phyloP scores from a whole-genome alignment of 1,140 invertebrate species.

The Monomorium pharaonis region DNA sequence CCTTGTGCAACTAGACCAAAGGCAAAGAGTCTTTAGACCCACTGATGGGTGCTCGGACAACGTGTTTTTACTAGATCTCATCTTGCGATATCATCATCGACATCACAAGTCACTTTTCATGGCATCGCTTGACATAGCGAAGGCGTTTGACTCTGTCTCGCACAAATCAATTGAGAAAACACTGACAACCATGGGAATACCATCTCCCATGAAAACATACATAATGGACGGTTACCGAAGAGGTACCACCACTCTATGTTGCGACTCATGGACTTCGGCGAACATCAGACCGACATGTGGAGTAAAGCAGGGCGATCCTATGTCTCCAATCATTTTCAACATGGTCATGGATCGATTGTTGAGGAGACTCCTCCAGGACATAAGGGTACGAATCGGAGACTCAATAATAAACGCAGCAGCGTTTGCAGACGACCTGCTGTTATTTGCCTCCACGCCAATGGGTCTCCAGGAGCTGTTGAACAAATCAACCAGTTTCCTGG shows the following conservation, averaged over 20 bases:
- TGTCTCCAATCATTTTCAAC: slow-evolving; percentile 27
- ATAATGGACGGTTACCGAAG: no score
- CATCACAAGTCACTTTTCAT: not conserved
- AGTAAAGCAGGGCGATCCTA: slow-evolving; percentile 19
- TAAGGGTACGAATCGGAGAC: not conserved
- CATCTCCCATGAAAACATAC: no score
- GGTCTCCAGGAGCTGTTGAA: not conserved
- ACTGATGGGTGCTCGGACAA: no score
- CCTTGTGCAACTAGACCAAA: slow-evolving; percentile 13
- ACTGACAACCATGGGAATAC: no score
- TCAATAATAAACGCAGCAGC: not conserved
- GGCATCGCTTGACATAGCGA: slow-evolving; percentile 31
- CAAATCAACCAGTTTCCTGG: not conserved
- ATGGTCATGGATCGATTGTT: slow-evolving; percentile 56
- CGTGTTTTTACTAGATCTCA: no score
- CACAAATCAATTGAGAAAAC: no score
- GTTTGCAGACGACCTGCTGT: slow-evolving; percentile 55
- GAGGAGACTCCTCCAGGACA: not conserved
- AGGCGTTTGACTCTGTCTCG: slow-evolving; percentile 34
- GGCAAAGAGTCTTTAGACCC: slow-evolving; percentile 68
- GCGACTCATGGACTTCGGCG: not conserved
- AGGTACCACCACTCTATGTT: not conserved
- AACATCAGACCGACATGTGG: slow-evolving; percentile 42
- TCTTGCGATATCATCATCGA: not conserved
- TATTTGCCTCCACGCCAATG: not conserved